Evolutionary conservation across 1,140 invertebrate genomes (phyloP), one percentile per base, ranked within the genome.

Genomic region (Lasioglossum albipes): DNA sequence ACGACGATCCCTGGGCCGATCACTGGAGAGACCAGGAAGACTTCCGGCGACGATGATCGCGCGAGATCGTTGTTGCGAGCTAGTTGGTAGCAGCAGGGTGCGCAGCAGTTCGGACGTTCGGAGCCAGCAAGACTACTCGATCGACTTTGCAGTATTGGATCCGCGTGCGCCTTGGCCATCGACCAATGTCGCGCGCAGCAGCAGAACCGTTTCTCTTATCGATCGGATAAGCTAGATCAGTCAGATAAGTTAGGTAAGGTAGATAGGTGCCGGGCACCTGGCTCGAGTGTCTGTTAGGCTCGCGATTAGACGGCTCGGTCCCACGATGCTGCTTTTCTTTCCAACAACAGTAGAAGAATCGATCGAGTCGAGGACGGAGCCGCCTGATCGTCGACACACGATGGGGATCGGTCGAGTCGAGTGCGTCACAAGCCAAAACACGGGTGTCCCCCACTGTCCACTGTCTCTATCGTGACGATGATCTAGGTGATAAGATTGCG

Each of bases 401-500:
- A n/a, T 5, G 65, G 49, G 45, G 61, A 57, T 65, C 54, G 54
- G 66, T 62, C 54, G 66, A 45, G 31, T 61, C 75, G 65, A 68
- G 22, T 5, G 27, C 45, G 45, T 49, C 45, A 13, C 45, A 31
- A 42, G 49, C 62, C 52, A 72, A 68, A 73, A 57, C 27, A 65
- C 16, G 70, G 70, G 49, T 59, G 9, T 27, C n/a, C 12, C 4
- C 36, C 45, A 18, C 54, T 62, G 76, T 67, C 68, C 83, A 36
- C 54, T 74, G 36, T 36, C 42, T 59, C 57, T 80, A 68, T 65
- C 81, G 75, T 67, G 83, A 78, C 64, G 62, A 68, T 66, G 65
- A 79, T 64, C 67, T 81, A 88, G 83, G 54, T 64, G 76, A 76
- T 86, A 85, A 86, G 69, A 72, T 54, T 80, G 81, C 85, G 84